These are phyloP conservation scores for Cetonia aurata DNA, from an alignment of 2,888 invertebrate genomes.

Conservation along the genomic window DNA sequence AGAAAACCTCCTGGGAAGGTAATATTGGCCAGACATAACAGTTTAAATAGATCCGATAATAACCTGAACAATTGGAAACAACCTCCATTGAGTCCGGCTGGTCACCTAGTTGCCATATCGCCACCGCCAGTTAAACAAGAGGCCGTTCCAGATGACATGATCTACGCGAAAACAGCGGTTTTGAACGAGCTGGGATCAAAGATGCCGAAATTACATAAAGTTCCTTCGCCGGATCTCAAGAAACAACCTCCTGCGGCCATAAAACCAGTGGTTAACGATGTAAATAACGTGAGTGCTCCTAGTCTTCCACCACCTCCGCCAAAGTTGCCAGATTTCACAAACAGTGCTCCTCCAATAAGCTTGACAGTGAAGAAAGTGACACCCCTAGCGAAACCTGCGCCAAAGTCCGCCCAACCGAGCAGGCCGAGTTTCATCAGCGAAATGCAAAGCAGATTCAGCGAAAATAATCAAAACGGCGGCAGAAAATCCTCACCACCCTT, in stretches of 20 bases:
- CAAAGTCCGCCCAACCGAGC: constrained; percentile 2
- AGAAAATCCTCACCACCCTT: constrained; percentile 4
- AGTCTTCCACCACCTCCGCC: constrained; percentile 35
- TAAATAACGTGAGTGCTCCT: constrained; percentile 6
- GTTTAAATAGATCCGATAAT: constrained; percentile 22
- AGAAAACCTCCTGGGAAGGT: constrained; percentile 23
- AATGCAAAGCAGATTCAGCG: constrained; percentile 27
- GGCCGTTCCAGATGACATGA: constrained; percentile 40
- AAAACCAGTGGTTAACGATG: background rate
- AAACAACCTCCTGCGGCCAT: background rate
- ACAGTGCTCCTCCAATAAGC: constrained; percentile 12
- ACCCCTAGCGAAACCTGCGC: background rate
- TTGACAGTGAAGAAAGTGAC: constrained; percentile 24
- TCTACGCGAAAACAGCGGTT: constrained; percentile 45
- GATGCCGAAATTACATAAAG: constrained; percentile 38
- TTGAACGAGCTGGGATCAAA: constrained; percentile 37
- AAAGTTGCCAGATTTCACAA: constrained; percentile 34
- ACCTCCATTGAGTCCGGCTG: constrained; percentile 22
- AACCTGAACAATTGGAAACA: background rate
- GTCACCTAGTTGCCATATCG: constrained; percentile 30
- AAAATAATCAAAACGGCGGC: constrained; percentile 17
- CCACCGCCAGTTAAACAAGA: constrained; percentile 39
- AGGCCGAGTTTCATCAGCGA: constrained; percentile 31
- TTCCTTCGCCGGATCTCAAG: constrained; percentile 15
- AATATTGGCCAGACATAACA: constrained; percentile 30